phyloP scores from a whole-genome alignment of 2,797 vertebrate species.

The Premnoplex brunnescens region DNA sequence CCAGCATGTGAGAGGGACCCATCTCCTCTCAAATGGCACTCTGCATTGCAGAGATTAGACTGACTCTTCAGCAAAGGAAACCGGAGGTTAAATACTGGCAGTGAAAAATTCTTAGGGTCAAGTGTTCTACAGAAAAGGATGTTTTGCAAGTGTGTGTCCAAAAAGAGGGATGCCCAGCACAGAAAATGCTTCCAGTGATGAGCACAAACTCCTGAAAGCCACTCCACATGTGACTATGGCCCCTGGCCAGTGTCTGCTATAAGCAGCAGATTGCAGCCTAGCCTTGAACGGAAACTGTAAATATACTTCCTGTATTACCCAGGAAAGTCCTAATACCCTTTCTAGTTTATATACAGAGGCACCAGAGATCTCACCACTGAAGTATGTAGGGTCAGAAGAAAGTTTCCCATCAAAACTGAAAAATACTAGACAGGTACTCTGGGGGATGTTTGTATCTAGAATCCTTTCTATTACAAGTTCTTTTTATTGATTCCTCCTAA shows the following conservation, averaged over 20 bases:
- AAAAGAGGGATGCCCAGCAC: not conserved
- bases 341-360: not conserved
- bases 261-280: not conserved
- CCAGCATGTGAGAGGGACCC: fast-evolving
- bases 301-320: not conserved
- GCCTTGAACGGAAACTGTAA: not conserved
- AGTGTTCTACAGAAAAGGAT: not conserved
- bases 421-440: not conserved
- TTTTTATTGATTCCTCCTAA: not conserved
- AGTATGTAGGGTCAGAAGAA: not conserved
- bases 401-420: not conserved
- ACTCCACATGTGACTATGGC: not conserved
- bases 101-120: not conserved
- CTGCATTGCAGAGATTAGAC: not conserved
- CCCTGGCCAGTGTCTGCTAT: not conserved
- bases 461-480: not conserved
- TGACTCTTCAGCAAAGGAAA: not conserved
- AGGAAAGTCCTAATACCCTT: not conserved
- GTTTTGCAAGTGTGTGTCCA: not conserved
- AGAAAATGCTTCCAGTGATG: not conserved
- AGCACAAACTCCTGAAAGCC: not conserved
- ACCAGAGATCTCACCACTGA: not conserved
- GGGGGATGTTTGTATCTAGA: not conserved
- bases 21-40: fast-evolving
- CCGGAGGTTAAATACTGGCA: not conserved